These are phyloP conservation scores for Mesoligia furuncula DNA, from an alignment of 2,888 invertebrate genomes.

Conservation along the genomic window DNA sequence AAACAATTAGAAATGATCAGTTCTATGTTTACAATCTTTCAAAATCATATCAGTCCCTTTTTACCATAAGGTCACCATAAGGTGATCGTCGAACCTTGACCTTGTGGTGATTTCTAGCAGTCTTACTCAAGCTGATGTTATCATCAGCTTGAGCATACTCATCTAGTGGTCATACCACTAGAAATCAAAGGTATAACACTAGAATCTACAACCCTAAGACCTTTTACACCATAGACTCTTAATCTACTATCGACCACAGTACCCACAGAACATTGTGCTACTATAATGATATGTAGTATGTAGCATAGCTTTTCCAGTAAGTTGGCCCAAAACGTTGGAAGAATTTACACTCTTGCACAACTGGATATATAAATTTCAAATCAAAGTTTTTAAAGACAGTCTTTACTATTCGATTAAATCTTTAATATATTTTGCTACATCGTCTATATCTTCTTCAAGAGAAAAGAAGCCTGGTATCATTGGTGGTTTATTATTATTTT, in stretches of 20 bases:
- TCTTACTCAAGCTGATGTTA: too few relatives aligned
- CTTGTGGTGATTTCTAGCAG: too few relatives aligned
- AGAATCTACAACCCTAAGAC: constrained; percentile 91
- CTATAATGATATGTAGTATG: constrained; percentile 47
- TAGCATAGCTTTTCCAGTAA: constrained; percentile 63
- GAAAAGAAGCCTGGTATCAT: constrained; percentile 90
- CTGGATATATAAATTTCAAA: constrained; percentile 69
- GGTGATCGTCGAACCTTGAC: too few relatives aligned
- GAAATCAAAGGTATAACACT: constrained; percentile 91
- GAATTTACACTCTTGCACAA: constrained; percentile 47
- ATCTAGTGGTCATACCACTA: too few relatives aligned
- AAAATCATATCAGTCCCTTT: constrained; percentile 81
- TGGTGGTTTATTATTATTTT: constrained; percentile 89
- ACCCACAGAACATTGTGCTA: constrained; percentile 64
- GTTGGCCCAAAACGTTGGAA: neutral
- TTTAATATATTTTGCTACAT: constrained; percentile 78
- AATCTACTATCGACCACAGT: constrained; percentile 61
- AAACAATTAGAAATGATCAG: neutral
- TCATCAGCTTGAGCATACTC: constrained; percentile 91
- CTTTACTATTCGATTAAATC: constrained; percentile 74
- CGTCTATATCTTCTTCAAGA: constrained; percentile 85
- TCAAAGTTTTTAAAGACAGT: constrained; percentile 81
- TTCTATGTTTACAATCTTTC: constrained; percentile 17
- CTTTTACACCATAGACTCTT: constrained; percentile 86
- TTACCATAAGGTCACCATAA: too few relatives aligned